These are phyloP conservation scores for Drosophila flavopinicola DNA, from an alignment of 2,888 invertebrate species.

Conservation along the genomic window DNA sequence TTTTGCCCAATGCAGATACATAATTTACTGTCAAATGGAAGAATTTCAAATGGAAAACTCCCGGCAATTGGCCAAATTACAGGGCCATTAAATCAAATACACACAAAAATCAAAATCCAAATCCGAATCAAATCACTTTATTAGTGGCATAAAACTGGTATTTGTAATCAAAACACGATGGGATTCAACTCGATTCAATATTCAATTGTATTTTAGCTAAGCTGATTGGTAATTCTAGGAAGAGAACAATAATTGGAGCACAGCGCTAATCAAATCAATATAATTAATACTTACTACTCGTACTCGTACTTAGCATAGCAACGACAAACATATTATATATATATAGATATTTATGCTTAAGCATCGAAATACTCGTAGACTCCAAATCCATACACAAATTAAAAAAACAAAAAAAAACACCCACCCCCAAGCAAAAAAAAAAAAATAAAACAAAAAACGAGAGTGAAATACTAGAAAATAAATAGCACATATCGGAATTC, in stretches of 20 bases:
- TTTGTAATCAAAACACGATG: conserved; percentile 56
- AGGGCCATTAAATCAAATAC: conserved; percentile 66
- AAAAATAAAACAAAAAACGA: background rate
- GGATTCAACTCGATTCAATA: conserved; percentile 57
- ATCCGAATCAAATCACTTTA: conserved; percentile 19
- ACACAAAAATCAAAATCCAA: conserved; percentile 62
- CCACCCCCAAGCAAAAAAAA: conserved; percentile 15
- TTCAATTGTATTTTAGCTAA: conserved; percentile 59
- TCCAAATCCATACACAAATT: conserved; percentile 14
- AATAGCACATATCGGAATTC: conserved; percentile 53
- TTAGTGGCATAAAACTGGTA: conserved; percentile 13
- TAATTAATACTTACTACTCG: conserved; percentile 33
- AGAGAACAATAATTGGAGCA: conserved; percentile 77
- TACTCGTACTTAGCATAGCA: conserved; percentile 33
- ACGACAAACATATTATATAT: background rate
- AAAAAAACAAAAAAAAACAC: conserved; percentile 5
- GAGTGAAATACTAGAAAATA: conserved; percentile 30
- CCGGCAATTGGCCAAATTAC: conserved; percentile 84
- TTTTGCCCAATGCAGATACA: conserved; percentile 86
- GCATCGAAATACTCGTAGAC: conserved; percentile 31
- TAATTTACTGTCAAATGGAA: conserved; percentile 94
- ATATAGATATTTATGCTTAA: conserved; percentile 20
- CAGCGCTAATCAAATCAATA: conserved; percentile 67
- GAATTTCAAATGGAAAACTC: conserved; percentile 92
- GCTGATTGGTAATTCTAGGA: conserved; percentile 73